A percentile compares a stretch with the other conserved stretches of the same genome.
Evolutionary conservation across 2,797 vertebrate genomes (phyloP).

Genomic region (Scolopax rusticola): DNA sequence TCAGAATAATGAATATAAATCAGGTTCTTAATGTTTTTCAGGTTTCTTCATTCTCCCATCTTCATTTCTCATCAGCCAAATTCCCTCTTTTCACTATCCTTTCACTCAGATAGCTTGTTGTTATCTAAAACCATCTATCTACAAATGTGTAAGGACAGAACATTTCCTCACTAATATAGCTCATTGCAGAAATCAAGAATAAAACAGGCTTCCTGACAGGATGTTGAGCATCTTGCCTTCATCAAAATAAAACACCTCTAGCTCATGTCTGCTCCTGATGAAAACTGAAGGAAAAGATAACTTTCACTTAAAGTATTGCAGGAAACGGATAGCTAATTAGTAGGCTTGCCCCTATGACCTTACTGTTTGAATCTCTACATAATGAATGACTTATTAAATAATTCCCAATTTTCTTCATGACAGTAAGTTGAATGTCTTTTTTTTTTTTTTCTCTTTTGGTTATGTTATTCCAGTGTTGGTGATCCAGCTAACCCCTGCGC

Average conservation of each 20-base stretch:
- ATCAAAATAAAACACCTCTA: conserved; percentile 52
- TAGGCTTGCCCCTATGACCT: background rate
- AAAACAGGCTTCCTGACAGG: conserved; percentile 64
- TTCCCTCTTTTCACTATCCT: background rate
- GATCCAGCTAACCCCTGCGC: background rate
- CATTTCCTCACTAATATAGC: conserved; percentile 65
- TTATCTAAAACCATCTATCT: conserved; percentile 74
- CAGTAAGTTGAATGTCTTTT: background rate
- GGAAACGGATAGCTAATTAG: conserved; percentile 14
- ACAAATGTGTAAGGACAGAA: conserved; percentile 69
- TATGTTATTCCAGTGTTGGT: background rate
- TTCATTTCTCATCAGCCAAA: conserved; percentile 4
- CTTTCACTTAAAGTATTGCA: background rate
- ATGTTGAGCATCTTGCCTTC: conserved; percentile 58
- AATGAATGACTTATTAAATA: conserved; percentile 5
- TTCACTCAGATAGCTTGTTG: conserved; percentile 63
- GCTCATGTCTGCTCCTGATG: background rate
- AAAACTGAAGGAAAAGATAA: background rate
- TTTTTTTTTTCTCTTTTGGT: background rate
- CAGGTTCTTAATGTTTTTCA: background rate
- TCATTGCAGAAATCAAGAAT: conserved; percentile 68
- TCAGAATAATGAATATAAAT: conserved; percentile 3
- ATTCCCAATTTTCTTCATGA: background rate
- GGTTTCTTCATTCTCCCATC: background rate
- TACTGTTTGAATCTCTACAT: background rate